phyloP scores from a whole-genome alignment of 2,888 invertebrate species.

The Horisme vitalbata region DNA sequence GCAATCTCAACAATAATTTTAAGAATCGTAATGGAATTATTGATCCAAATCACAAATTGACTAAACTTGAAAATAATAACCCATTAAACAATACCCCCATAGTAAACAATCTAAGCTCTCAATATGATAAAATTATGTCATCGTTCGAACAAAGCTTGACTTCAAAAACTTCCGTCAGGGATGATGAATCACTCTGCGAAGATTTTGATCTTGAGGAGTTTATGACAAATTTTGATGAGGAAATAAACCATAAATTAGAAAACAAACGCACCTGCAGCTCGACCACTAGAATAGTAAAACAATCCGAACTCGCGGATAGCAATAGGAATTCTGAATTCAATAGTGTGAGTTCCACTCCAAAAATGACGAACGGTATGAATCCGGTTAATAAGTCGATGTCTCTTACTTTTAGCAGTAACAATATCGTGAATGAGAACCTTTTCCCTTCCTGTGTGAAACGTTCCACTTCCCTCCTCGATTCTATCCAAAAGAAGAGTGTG shows the following conservation, averaged over 20 bases:
- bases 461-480: conserved; percentile 81
- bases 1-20: conserved; percentile 56
- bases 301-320: conserved; percentile 60
- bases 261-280: conserved; percentile 75
- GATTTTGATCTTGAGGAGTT: conserved; percentile 86
- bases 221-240: conserved; percentile 86
- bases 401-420: conserved; percentile 83
- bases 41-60: conserved; percentile 43
- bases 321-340: conserved; percentile 60
- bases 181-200: conserved; percentile 81
- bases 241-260: conserved; percentile 74
- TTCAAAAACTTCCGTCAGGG: conserved; percentile 72
- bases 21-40: conserved; percentile 51
- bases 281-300: conserved; percentile 72
- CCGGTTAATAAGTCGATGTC: conserved; percentile 80
- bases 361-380: conserved; percentile 61
- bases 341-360: conserved; percentile 64
- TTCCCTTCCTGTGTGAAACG: conserved; percentile 81
- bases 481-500: conserved; percentile 70
- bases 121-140: conserved; percentile 80
- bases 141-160: conserved; percentile 76
- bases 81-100: conserved; percentile 54
- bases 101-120: conserved; percentile 70
- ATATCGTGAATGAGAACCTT: conserved; percentile 69
- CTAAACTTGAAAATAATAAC: conserved; percentile 51